Evolutionary conservation across 2,888 invertebrate genomes (phyloP).

Genomic region (Lamproptera curius): DNA sequence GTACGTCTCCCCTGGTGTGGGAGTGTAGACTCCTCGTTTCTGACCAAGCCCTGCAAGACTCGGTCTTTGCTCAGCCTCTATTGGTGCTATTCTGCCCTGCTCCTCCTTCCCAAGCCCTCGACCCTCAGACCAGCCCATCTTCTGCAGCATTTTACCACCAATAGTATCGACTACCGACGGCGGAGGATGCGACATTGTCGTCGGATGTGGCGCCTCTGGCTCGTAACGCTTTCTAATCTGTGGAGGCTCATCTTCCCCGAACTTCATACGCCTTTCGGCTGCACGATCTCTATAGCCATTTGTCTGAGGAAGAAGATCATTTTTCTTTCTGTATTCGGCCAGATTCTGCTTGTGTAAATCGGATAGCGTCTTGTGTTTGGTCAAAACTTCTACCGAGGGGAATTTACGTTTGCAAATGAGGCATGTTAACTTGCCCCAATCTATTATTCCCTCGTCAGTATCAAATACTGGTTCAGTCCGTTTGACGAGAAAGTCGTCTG

Average conservation of each 20-base stretch:
- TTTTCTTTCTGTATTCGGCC: conserved; percentile 68
- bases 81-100: conserved; percentile 95
- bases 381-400: conserved; percentile 90
- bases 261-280: conserved; percentile 95
- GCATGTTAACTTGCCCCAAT: conserved; percentile 94
- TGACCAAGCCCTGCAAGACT: conserved; percentile 92
- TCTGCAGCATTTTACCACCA: conserved; percentile 95
- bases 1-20: conserved; percentile 90
- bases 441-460: conserved; percentile 88
- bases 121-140: conserved; percentile 99
- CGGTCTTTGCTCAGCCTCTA: conserved; percentile 85
- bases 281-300: conserved; percentile 94
- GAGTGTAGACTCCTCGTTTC: conserved; percentile 86
- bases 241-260: conserved; percentile 89
- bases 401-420: conserved; percentile 97
- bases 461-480: conserved; percentile 75
- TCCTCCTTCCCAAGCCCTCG: conserved; percentile 95
- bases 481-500: conserved; percentile 62
- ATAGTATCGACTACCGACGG: conserved; percentile 92
- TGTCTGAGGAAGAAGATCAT: conserved; percentile 49
- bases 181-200: conserved; percentile 77
- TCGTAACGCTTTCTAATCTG: conserved; percentile 64
- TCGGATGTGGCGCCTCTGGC: conserved; percentile 49
- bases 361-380: conserved; percentile 95
- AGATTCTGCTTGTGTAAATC: conserved; percentile 96